Conservation (phyloP, 1,140 invertebrate genomes). For the Aphelenchoides besseyi region DNA sequence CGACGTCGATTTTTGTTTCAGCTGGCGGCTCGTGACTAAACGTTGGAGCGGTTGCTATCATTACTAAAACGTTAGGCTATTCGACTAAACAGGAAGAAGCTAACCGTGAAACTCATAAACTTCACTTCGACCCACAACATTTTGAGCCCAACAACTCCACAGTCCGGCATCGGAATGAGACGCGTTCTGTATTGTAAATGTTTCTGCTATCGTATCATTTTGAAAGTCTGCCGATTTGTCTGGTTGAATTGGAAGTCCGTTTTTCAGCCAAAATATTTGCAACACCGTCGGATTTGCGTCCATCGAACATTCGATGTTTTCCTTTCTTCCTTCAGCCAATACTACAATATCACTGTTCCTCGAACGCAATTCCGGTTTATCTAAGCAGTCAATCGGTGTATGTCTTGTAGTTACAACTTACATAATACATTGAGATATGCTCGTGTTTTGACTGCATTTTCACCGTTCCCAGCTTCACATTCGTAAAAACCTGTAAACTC, state of each 20-base stretch:
- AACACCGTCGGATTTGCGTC: slow-evolving; percentile 51
- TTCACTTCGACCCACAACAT: slow-evolving; percentile 47
- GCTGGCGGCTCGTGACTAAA: slow-evolving; percentile 51
- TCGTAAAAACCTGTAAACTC: slow-evolving; percentile 52
- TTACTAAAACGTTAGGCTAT: slow-evolving; percentile 28
- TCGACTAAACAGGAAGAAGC: slow-evolving; percentile 30
- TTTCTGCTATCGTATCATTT: not conserved
- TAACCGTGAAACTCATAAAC: slow-evolving; percentile 43
- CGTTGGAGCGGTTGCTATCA: slow-evolving; percentile 41
- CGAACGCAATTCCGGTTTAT: slow-evolving; percentile 47
- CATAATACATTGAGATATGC: slow-evolving; percentile 55
- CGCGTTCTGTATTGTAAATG: no score
- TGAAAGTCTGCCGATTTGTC: not conserved
- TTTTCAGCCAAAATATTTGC: slow-evolving; percentile 52
- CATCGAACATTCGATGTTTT: slow-evolving; percentile 42
- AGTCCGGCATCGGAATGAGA: slow-evolving; percentile 46
- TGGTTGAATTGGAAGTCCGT: slow-evolving; percentile 40
- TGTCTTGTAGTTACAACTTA: slow-evolving; percentile 31
- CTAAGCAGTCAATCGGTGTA: slow-evolving; percentile 34
- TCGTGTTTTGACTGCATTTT: slow-evolving; percentile 20
- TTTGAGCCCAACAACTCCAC: slow-evolving; percentile 51
- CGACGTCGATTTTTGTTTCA: slow-evolving; percentile 33
- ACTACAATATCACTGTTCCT: slow-evolving; percentile 38
- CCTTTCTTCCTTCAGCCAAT: slow-evolving; percentile 28
- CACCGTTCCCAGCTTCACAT: slow-evolving; percentile 49